Conservation (phyloP, 2,797 vertebrate genomes). For the Somateria mollissima region DNA sequence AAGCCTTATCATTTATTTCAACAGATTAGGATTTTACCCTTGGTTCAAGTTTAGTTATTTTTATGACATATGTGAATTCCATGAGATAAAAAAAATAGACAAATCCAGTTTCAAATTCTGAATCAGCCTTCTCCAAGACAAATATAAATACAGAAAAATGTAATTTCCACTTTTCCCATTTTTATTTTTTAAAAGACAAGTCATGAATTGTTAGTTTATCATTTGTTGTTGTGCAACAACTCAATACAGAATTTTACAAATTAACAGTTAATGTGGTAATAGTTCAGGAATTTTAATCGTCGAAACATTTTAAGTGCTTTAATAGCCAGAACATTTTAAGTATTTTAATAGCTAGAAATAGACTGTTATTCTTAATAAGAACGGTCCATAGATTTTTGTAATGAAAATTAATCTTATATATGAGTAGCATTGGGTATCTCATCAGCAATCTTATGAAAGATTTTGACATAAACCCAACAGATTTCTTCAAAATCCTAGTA, state of each 20-base stretch:
- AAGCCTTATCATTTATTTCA: not conserved
- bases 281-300: constrained; percentile 54
- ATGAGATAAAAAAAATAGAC: not conserved
- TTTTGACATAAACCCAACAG: not conserved
- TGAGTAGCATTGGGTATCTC: not conserved
- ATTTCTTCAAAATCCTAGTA: not conserved
- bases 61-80: not conserved
- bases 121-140: not conserved
- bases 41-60: not conserved
- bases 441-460: constrained; percentile 7
- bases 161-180: not conserved
- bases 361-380: constrained; percentile 27
- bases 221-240: not conserved
- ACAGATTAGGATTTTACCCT: not conserved
- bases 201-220: not conserved
- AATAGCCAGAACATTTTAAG: constrained; percentile 41
- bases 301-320: constrained; percentile 34
- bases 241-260: constrained; percentile 45
- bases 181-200: not conserved
- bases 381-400: constrained; percentile 25
- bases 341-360: constrained; percentile 53
- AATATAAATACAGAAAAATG: constrained; percentile 2
- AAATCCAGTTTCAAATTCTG: not conserved
- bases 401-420: constrained; percentile 35
- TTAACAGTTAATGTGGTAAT: constrained; percentile 37